These are phyloP conservation scores for Glossosoma conforme DNA, from an alignment of 1,140 invertebrate species.

Conservation along the genomic window DNA sequence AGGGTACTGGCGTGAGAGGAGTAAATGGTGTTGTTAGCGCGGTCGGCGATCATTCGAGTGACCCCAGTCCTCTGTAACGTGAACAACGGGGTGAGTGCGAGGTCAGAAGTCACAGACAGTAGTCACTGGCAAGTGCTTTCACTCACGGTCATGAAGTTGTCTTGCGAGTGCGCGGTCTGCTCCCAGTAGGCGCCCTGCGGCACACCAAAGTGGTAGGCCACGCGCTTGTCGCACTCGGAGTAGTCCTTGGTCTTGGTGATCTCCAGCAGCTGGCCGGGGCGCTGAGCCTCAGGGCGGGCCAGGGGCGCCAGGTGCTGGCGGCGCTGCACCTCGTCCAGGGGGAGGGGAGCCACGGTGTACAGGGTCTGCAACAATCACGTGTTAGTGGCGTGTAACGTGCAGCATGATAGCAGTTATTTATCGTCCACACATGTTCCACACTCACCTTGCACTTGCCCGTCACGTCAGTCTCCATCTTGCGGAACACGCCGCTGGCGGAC, in stretches of 20 bases:
- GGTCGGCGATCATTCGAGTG: constrained; percentile 50
- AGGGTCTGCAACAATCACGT: constrained; percentile 49
- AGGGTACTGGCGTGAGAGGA: constrained; percentile 56
- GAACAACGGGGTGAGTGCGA: neutral
- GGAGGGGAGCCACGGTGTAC: constrained; percentile 58
- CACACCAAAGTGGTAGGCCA: constrained; percentile 58
- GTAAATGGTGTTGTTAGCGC: constrained; percentile 56
- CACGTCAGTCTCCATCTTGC: constrained; percentile 63
- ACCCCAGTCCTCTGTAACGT: constrained; percentile 45
- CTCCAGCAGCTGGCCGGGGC: constrained; percentile 50
- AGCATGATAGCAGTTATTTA: neutral
- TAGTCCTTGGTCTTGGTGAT: constrained; percentile 66
- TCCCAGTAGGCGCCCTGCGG: constrained; percentile 48
- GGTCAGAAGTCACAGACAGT: neutral
- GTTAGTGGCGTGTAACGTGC: neutral
- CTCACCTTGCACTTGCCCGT: constrained; percentile 57
- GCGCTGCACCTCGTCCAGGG: constrained; percentile 43
- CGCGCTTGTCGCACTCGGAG: constrained; percentile 54
- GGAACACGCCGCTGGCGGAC: constrained; percentile 50
- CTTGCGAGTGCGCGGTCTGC: constrained; percentile 49
- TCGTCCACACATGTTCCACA: neutral
- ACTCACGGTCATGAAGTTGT: constrained; percentile 48
- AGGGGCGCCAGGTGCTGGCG: constrained; percentile 52
- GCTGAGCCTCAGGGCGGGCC: constrained; percentile 34
- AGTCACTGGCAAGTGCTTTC: neutral